Evolutionary conservation across 2,113 vertebrate genomes (phyloP), one percentile per base, ranked within the genome.

Genomic region (Hemibagrus wyckioides): DNA sequence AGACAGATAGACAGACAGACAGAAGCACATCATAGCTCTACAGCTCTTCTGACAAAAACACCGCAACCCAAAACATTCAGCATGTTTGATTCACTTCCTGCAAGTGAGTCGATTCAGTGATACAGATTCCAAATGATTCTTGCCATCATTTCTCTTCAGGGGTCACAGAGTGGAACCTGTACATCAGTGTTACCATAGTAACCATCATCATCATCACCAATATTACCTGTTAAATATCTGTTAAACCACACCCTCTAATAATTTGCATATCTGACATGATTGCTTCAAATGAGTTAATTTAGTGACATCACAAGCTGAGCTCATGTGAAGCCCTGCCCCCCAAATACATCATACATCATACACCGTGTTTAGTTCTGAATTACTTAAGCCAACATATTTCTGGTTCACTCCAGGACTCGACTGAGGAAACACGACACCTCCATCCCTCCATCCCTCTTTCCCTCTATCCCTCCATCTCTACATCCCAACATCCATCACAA

Each of bases 401-500:
- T 73, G 69, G 9, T 13, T 44, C 41, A 48, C 71, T 48, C 11
- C 41, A 25, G 36, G 39, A 14, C 8, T 73, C 39, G 21, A 41
- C 8, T 41, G 69, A 41, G 69, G 39, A 73, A 73, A 41, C 39
- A 73, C 1, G 10, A 41, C 4, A 9, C 19, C 69, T 28, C 39
- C 36, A 67, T 48, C 21, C 57, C 61, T 14, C 73, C 30, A 50
- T 14, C 71, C 36, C 65, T 56, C 23, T 25, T 54, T 65, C 21
- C 6, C 10, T 82, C 23, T 9, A 21, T 56, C 39, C 36, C 63
- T 69, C 50, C 21, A 28, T 77, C 61, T 1, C 44, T 33, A 3
- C 25, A 67, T 33, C 63, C 14, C 48, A 25, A 67, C 52, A 23
- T 36, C 63, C 65, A 71, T 48, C 80, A 96, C 91, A 86, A 96